A percentile compares a stretch with the other conserved stretches of the same genome.
Evolutionary conservation across 1,140 invertebrate species (phyloP).

Genomic region (Neodiprion virginianus): DNA sequence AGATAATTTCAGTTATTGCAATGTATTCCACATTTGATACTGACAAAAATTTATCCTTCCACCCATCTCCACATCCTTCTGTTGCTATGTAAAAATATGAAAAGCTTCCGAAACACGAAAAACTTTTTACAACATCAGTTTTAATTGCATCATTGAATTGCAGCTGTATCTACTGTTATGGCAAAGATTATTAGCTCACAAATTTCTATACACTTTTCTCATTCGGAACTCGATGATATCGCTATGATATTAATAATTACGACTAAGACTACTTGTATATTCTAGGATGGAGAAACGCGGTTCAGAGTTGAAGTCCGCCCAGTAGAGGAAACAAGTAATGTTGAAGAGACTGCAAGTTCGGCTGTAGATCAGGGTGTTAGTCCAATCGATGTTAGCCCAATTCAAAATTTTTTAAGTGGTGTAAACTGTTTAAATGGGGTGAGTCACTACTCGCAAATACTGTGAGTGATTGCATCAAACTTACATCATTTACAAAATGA

Average conservation of each 20-base stretch:
- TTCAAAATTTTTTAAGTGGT: constrained; percentile 80
- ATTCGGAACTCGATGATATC: no score
- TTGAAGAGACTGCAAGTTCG: constrained; percentile 42
- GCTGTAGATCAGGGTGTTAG: constrained; percentile 50
- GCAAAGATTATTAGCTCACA: no score
- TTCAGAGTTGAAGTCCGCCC: constrained; percentile 72
- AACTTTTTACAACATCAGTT: no score
- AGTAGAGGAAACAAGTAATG: constrained; percentile 58
- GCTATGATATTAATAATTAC: constrained; percentile 7
- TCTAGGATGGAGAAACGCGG: constrained; percentile 70
- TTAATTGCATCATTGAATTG: no score
- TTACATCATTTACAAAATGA: not conserved
- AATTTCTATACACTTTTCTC: no score
- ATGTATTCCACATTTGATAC: no score
- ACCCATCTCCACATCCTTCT: no score
- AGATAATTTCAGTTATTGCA: no score
- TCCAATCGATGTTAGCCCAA: constrained; percentile 68
- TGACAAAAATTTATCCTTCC: no score
- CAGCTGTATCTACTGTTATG: no score
- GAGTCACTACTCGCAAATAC: constrained; percentile 40
- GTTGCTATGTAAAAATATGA: no score
- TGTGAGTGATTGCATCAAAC: not conserved
- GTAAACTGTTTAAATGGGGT: constrained; percentile 85
- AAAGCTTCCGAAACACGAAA: no score
- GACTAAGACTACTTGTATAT: constrained; percentile 25